Percentiles rank a stretch among this genome's conserved stretches.
phyloP scores from a whole-genome alignment of 2,113 vertebrate species.

The Trogon melanurus region DNA sequence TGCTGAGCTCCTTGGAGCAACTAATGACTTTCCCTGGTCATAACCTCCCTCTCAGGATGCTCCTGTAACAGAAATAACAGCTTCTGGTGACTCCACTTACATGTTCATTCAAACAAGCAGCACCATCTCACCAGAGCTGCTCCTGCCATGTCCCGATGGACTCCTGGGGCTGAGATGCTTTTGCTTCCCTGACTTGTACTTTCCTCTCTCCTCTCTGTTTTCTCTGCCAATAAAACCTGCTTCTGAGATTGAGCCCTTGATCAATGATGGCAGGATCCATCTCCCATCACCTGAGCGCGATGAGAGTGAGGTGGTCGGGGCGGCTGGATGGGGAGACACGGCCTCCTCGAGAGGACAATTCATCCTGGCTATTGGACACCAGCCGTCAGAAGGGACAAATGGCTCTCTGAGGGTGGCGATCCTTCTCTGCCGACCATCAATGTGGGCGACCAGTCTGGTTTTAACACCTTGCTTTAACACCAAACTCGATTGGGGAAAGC shows the following conservation, averaged over 20 bases:
- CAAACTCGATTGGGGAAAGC: neutral
- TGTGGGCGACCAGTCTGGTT: neutral
- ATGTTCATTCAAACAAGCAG: neutral
- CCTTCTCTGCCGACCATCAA: neutral
- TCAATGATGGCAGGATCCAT: neutral
- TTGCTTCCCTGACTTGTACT: neutral
- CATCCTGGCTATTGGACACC: neutral
- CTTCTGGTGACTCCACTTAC: neutral
- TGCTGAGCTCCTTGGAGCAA: neutral
- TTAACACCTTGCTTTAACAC: neutral
- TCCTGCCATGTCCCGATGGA: rapidly evolving
- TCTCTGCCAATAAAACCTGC: slow-evolving; percentile 25
- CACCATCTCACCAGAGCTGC: neutral
- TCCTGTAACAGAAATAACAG: neutral
- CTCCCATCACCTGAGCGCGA: neutral
- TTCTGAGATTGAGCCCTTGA: neutral
- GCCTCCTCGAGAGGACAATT: neutral
- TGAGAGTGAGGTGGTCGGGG: neutral
- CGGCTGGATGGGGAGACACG: neutral
- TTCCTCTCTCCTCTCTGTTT: neutral
- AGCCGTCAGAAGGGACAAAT: neutral
- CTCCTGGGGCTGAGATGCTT: neutral
- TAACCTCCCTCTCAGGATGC: neutral
- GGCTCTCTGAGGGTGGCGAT: neutral
- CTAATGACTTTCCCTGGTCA: neutral